Base-by-base conservation (phyloP, 2,113 vertebrate genomes). In the Otus sunia region DNA sequence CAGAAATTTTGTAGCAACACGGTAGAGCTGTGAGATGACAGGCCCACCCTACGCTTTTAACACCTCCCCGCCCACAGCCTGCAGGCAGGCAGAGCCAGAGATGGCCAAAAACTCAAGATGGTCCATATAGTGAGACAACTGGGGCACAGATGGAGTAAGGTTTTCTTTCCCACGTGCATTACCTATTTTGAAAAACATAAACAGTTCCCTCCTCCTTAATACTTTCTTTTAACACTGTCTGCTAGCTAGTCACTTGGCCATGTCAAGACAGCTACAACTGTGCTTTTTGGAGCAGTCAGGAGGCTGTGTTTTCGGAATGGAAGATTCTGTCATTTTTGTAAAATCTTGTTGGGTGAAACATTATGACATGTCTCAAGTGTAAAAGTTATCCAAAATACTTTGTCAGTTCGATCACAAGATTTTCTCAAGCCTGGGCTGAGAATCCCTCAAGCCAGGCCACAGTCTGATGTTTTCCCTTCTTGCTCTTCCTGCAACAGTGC, bases 71-170 rank as follows among this genome's bases (percentile, higher is more conserved):
- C 95, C 86, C 86, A 92, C 90, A 56, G 62, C 92, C 62, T 64
- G 52, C 73, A 90, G 82, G 49, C 74, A 81, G 52, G 86, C 75
- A 86, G 60, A 67, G 86, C 78, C 47, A n/a, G 90, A 37, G 82
- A 90, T 75, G 86, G 90, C 77, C 86, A 90, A 52, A 90, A 94
- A 80, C 64, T 90, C 92, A 90, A 94, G 90, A 75, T 92, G 92
- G 82, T 90, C 41, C 26, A 7, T 52, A 3, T 34, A 79, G 73
- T 34, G 74, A 87, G 63, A 72, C 58, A 92, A 76, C 68, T 84
- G 86, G 82, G 90, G 73, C 73, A 87, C 95, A 96, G 95, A 96
- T 96, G 95, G 95, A 72, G 23, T 30, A 47, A 94, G 68, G 73
- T 58, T 94, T 92, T 37, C 68, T 90, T 80, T 92, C 82, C 82